Percentiles rank a stretch among this genome's conserved stretches.
These are phyloP conservation scores for Aradophagus sp. DNA, from an alignment of 1,140 invertebrate species.

Conservation along the genomic window DNA sequence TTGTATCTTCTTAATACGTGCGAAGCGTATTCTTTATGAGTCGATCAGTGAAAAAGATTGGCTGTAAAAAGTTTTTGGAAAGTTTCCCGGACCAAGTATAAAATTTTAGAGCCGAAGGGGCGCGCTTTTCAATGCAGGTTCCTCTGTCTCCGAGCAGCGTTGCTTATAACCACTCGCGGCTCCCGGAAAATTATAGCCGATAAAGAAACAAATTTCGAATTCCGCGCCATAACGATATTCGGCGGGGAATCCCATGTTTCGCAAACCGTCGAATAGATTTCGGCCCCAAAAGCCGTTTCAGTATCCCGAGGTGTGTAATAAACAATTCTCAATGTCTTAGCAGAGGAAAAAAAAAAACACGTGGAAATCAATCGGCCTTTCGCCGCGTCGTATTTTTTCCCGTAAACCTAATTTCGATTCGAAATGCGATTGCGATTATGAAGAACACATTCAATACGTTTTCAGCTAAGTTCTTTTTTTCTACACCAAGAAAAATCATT, in stretches of 20 bases:
- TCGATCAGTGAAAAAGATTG: slow-evolving; percentile 52
- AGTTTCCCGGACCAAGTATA: slow-evolving; percentile 60
- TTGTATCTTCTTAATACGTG: slow-evolving; percentile 52
- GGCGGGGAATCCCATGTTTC: slow-evolving; percentile 59
- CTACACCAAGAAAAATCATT: too few species aligned
- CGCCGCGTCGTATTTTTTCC: too few species aligned
- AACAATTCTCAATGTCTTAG: slow-evolving; percentile 64
- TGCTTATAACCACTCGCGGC: slow-evolving; percentile 71
- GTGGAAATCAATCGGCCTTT: slow-evolving; percentile 41
- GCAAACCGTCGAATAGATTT: slow-evolving; percentile 55
- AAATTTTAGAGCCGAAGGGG: slow-evolving; percentile 69
- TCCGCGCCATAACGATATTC: slow-evolving; percentile 72
- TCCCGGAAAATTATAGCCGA: slow-evolving; percentile 73
- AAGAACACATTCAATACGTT: too few species aligned
- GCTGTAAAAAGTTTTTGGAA: slow-evolving; percentile 59
- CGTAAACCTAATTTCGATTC: too few species aligned
- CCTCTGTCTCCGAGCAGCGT: slow-evolving; percentile 42
- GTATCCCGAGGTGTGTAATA: slow-evolving; percentile 64
- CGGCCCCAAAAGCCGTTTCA: slow-evolving; percentile 61
- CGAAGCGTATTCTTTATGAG: slow-evolving; percentile 57
- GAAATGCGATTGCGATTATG: too few species aligned
- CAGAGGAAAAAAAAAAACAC: slow-evolving; percentile 57
- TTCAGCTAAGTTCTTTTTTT: too few species aligned
- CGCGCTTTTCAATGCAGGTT: slow-evolving; percentile 63
- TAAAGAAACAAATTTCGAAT: slow-evolving; percentile 74